Conservation (phyloP, 2,797 vertebrate species). For the Cossypha polioptera region DNA sequence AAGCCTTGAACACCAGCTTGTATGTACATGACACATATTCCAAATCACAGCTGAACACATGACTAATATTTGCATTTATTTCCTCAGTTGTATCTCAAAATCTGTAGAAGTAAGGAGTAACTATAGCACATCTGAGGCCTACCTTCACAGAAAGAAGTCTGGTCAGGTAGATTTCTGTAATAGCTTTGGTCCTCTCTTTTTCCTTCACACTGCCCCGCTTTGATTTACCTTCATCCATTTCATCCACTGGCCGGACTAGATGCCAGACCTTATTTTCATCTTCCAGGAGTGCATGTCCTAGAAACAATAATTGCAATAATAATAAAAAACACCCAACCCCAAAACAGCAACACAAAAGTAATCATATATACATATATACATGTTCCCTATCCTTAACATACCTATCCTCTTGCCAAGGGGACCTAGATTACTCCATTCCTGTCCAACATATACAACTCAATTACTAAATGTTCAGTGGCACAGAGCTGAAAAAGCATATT, state of each 20-base stretch:
- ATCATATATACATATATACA: not conserved
- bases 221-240: constrained; percentile 94
- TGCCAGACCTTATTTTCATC: constrained; percentile 97
- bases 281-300: constrained; percentile 90
- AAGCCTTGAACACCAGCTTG: not conserved
- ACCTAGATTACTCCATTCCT: not conserved
- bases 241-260: constrained; percentile 89
- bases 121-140: not conserved
- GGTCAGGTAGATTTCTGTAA: constrained; percentile 98
- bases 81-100: not conserved
- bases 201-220: constrained; percentile 96
- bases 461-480: not conserved
- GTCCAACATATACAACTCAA: not conserved
- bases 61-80: not conserved
- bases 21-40: not conserved
- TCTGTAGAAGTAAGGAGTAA: not conserved
- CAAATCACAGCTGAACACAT: not conserved
- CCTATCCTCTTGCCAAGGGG: not conserved
- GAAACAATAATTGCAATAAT: not conserved
- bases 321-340: not conserved
- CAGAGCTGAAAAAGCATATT: not conserved
- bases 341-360: not conserved
- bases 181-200: constrained; percentile 98
- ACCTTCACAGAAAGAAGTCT: constrained; percentile 98
- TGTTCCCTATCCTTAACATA: not conserved